phyloP scores from a whole-genome alignment of 30 jellyfish, hydroid and myxozoan species.

The Pelagia noctiluca region DNA sequence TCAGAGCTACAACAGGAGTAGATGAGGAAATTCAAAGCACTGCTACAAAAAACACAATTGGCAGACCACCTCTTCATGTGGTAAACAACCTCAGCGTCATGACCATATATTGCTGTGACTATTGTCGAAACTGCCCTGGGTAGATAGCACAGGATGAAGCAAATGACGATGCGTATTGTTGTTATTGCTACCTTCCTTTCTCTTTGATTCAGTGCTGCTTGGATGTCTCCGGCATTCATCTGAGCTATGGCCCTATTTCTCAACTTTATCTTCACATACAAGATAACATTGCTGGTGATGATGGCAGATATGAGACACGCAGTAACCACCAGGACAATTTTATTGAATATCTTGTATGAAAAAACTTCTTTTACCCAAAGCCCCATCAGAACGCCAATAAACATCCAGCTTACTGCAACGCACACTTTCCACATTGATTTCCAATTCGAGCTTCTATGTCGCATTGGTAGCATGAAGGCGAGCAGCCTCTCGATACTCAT shows the following conservation, averaged over 20 bases:
- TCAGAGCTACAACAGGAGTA: too few relatives aligned
- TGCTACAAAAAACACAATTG: background rate
- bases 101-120: background rate
- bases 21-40: slow-evolving; percentile 7
- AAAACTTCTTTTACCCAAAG: background rate
- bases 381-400: background rate
- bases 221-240: background rate
- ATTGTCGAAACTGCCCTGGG: background rate
- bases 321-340: background rate
- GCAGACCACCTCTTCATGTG: slow-evolving; percentile 27
- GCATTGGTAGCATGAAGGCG: slow-evolving; percentile 31
- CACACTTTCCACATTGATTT: background rate
- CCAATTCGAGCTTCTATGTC: background rate
- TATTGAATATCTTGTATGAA: background rate
- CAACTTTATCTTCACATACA: background rate
- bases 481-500: slow-evolving; percentile 33
- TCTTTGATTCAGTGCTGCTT: background rate
- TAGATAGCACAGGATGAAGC: slow-evolving; percentile 1
- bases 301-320: background rate
- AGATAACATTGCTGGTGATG: background rate
- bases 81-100: background rate
- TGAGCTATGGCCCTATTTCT: background rate
- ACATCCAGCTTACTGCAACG: background rate
- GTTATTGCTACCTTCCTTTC: slow-evolving; percentile 24
- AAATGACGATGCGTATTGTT: slow-evolving; percentile 4